These are phyloP conservation scores for Brachyhypopomus occidentalis DNA, from an alignment of 2,113 vertebrate species.

Conservation along the genomic window DNA sequence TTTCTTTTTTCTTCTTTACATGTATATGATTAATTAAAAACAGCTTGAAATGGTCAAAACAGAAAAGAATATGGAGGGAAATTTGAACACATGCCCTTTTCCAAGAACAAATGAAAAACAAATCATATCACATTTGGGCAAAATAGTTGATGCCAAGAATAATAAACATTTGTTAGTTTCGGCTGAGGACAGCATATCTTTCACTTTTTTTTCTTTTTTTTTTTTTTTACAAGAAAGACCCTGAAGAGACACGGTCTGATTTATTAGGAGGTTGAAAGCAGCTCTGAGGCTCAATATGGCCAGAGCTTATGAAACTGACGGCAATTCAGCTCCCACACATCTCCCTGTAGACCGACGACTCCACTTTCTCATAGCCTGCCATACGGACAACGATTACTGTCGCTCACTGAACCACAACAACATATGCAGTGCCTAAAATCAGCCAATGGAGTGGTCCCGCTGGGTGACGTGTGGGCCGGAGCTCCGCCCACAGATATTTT, in stretches of 20 bases:
- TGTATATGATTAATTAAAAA: not conserved
- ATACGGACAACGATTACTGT: not conserved
- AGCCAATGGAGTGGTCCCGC: conserved; percentile 4
- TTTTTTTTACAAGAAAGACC: not conserved
- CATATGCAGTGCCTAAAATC: conserved; percentile 25
- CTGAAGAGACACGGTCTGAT: not conserved
- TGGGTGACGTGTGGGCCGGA: not conserved
- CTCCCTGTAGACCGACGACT: conserved; percentile 43
- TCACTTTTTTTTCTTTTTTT: no score
- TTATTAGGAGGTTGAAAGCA: not conserved
- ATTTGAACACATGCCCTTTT: not conserved
- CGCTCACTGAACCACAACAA: conserved; percentile 17
- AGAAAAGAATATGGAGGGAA: not conserved
- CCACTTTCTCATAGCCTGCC: conserved; percentile 31
- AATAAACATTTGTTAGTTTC: not conserved
- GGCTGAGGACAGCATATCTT: no score
- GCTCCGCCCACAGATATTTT: conserved; percentile 23
- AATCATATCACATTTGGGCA: not conserved
- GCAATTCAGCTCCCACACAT: not conserved
- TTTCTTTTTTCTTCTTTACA: not conserved
- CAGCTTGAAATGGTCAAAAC: not conserved
- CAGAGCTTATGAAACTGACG: not conserved
- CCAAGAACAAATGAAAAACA: conserved; percentile 22
- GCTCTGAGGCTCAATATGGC: not conserved
- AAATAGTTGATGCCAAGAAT: not conserved